Percentiles rank a stretch among this genome's conserved stretches.
These are phyloP conservation scores for Pinctada fucata DNA, from an alignment of 2,888 invertebrate genomes.

Conservation along the genomic window DNA sequence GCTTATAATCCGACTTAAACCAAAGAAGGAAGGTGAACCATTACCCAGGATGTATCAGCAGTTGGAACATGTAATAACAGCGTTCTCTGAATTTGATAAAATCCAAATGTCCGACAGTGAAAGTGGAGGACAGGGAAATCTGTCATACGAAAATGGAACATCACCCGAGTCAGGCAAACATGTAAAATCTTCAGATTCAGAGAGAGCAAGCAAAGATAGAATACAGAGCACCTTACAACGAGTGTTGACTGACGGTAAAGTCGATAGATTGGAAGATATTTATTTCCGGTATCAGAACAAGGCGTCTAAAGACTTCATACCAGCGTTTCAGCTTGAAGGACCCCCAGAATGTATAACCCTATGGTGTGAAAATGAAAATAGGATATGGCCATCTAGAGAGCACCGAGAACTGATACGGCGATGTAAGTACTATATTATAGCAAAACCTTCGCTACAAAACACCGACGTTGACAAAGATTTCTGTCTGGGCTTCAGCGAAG, in stretches of 20 bases:
- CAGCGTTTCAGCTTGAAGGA: conserved; percentile 43
- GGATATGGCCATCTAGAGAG: conserved; percentile 40
- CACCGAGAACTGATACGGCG: conserved; percentile 42
- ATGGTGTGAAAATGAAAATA: conserved; percentile 36
- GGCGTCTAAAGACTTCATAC: conserved; percentile 52
- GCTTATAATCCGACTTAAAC: neutral
- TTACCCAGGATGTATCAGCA: neutral
- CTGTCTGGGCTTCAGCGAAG: conserved; percentile 51
- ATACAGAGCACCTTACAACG: too few relatives aligned
- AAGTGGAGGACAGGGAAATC: too few relatives aligned
- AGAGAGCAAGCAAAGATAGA: too few relatives aligned
- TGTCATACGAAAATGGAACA: too few relatives aligned
- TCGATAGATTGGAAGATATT: neutral
- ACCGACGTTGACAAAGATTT: conserved; percentile 42
- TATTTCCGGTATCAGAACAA: conserved; percentile 34
- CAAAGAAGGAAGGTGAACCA: neutral
- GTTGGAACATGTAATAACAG: neutral
- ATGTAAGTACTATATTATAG: conserved; percentile 45
- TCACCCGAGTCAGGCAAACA: too few relatives aligned
- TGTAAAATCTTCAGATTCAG: too few relatives aligned
- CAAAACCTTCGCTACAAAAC: conserved; percentile 44
- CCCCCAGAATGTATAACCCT: conserved; percentile 36
- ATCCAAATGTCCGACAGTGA: too few relatives aligned
- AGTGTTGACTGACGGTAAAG: too few relatives aligned
- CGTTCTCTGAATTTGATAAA: neutral